Conservation (phyloP, 92 coral and sea anemone species). For the Paramuricea clavata region DNA sequence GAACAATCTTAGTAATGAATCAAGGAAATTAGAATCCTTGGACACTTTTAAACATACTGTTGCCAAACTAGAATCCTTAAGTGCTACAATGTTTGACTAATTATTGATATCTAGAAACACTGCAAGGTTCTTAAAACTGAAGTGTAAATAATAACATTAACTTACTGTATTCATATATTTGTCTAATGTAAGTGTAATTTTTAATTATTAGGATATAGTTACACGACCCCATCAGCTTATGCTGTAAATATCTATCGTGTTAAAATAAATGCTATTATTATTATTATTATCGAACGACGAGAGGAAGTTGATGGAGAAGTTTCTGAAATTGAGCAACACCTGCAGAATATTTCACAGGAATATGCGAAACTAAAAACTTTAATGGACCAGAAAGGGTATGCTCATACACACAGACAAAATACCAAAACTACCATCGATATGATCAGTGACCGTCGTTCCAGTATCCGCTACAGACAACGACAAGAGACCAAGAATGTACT, state of each 20-base stretch:
- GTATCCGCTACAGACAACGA: constrained; percentile 38
- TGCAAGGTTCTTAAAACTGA: constrained; percentile 14
- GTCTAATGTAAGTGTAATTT: not conserved
- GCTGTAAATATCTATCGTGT: no score
- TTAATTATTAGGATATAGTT: constrained; percentile 7
- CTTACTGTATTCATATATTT: constrained; percentile 8
- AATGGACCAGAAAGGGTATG: not conserved
- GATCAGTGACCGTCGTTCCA: not conserved
- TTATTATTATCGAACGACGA: no score
- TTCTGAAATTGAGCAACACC: no score
- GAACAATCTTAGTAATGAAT: constrained; percentile 14
- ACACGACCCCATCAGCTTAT: constrained; percentile 19
- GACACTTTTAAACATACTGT: constrained; percentile 5
- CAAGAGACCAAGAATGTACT: constrained; percentile 52
- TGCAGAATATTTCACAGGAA: no score
- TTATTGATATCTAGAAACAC: not conserved
- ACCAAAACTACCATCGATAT: not conserved
- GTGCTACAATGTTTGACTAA: constrained; percentile 25
- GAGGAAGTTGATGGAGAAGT: no score
- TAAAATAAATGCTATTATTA: no score
- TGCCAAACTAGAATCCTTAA: constrained; percentile 1
- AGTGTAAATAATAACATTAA: not conserved
- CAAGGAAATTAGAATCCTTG: constrained; percentile 14
- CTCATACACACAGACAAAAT: not conserved
- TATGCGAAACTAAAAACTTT: no score